Base-by-base conservation (phyloP, 2,888 invertebrate species). In the Andrena dorsata region DNA sequence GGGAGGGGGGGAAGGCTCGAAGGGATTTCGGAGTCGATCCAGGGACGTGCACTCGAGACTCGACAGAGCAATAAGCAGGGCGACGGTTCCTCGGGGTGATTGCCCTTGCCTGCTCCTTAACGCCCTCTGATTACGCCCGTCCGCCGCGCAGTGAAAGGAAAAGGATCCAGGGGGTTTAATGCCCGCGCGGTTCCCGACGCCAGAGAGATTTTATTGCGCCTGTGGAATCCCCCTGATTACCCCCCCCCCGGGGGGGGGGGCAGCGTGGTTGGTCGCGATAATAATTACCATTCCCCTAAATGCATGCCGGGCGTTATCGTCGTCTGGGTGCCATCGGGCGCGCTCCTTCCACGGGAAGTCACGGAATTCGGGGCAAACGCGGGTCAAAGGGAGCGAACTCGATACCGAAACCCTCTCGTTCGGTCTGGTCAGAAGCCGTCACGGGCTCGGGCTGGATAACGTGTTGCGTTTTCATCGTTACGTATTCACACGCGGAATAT, bases 401-500 rank as follows among this genome's bases (percentile, higher is more conserved):
- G 1, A 53, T 41, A 7, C 32, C 10, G 41, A 47, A 58, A 65
- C 58, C 41, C 41, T n/a, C 23, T 28, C 23, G 41, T 20, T 35
- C 20, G 26, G 53, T 35, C 32, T 20, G 23, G 3, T 26, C 26
- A 32, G 28, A 53, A 41, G 32, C 8, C 26, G n/a, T 10, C 10
- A 6, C 47, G 23, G 70, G 53, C 41, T 70, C 28, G 53, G 32
- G 49, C 30, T 1, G 28, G 68, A 53, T 61, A 75, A 68, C 68
- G 69, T 53, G 68, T 61, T 68, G 61, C 61, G 61, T 61, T 63
- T 63, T 68, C 72, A 5, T 28, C 70, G 60, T 78, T 78, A 32
- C 78, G 35, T 79, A 81, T 81, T 79, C 73, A 60, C 72, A n/a
- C 74, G 23, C 53, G 53, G 80, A 80, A 70, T 79, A 81, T 81